These are phyloP conservation scores for Anolis sagrei DNA, from an alignment of 2,113 vertebrate species.

Conservation along the genomic window DNA sequence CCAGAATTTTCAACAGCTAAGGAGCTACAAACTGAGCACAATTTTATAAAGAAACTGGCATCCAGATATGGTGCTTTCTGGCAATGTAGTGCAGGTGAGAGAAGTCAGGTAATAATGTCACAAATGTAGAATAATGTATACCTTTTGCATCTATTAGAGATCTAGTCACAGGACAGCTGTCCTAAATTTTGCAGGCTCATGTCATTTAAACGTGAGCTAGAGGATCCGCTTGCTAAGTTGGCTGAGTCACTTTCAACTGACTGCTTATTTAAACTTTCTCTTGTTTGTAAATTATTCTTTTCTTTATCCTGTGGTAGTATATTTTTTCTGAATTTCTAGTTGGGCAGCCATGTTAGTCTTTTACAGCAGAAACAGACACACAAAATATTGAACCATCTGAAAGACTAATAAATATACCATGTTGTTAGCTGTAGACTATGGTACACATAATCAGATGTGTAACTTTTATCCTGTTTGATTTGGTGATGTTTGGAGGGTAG, in stretches of 20 bases:
- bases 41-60: background rate
- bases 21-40: background rate
- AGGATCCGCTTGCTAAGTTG: background rate
- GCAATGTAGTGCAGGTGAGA: background rate
- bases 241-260: background rate
- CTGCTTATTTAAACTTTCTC: background rate
- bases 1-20: background rate
- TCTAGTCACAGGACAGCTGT: background rate
- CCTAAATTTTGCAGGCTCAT: background rate
- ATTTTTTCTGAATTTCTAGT: background rate
- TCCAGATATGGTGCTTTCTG: background rate
- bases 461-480: background rate
- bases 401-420: background rate
- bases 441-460: background rate
- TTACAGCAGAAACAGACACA: background rate
- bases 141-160: background rate
- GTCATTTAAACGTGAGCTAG: background rate
- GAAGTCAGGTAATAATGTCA: background rate
- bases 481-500: too few relatives aligned
- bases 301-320: background rate
- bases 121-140: background rate
- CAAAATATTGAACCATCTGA: background rate
- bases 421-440: background rate
- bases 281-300: background rate
- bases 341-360: background rate